Percentiles rank a stretch among this genome's conserved stretches.
Evolutionary conservation across 1,140 invertebrate species (phyloP).

Genomic region (Melipona quadrifasciata): DNA sequence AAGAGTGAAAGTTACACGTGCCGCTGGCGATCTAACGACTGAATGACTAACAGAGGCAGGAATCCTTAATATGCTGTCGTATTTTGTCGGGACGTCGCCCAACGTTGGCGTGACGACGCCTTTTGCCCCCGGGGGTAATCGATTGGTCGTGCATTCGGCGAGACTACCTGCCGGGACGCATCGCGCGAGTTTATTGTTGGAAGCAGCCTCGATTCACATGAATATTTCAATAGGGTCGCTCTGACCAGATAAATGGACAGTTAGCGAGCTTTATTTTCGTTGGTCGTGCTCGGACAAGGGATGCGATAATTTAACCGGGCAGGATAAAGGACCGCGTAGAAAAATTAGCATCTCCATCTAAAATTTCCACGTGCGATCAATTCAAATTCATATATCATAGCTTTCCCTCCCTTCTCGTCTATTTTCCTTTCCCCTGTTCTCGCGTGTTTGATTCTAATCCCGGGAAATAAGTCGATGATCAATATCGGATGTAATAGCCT

Average conservation of each 20-base stretch:
- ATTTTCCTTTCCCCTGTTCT: too few species aligned
- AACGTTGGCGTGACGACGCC: conserved; percentile 53
- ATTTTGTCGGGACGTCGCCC: conserved; percentile 38
- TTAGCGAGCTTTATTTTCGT: conserved; percentile 60
- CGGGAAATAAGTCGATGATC: conserved; percentile 1
- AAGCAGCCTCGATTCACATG: conserved; percentile 57
- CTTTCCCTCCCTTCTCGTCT: too few species aligned
- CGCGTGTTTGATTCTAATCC: not conserved
- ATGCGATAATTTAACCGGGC: conserved; percentile 8
- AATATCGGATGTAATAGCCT: not conserved
- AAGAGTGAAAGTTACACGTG: conserved; percentile 27
- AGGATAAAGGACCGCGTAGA: not conserved
- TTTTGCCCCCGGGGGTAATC: conserved; percentile 51
- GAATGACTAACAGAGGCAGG: conserved; percentile 39
- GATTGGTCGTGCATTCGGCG: conserved; percentile 57
- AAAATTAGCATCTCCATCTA: conserved; percentile 6
- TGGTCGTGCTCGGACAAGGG: not conserved
- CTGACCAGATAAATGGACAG: conserved; percentile 53
- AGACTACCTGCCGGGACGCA: conserved; percentile 52
- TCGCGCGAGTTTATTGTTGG: conserved; percentile 60
- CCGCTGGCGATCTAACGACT: conserved; percentile 49
- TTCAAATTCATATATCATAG: not conserved
- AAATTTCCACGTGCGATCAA: not conserved
- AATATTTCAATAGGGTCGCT: conserved; percentile 55
- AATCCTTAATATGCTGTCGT: conserved; percentile 51